phyloP scores from a whole-genome alignment of 2,113 vertebrate genomes.

The Gambusia affinis region DNA sequence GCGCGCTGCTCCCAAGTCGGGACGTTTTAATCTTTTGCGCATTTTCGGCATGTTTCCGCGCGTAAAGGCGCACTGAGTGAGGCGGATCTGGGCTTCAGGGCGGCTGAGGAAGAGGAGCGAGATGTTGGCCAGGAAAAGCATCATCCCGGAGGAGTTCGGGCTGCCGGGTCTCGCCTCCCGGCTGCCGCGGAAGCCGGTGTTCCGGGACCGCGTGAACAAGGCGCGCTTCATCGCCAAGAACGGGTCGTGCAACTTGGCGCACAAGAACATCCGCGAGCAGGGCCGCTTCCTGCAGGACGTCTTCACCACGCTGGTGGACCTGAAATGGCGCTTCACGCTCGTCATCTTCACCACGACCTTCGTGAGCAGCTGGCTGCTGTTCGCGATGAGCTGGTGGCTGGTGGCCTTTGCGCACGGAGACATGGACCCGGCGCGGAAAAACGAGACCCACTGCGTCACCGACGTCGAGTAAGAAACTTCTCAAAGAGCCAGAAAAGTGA shows the following conservation, averaged over 20 bases:
- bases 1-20: conserved; percentile 19
- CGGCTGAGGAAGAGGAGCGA: conserved; percentile 1
- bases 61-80: conserved; percentile 51
- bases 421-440: conserved; percentile 73
- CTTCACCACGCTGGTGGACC: conserved; percentile 97
- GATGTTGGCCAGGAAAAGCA: conserved; percentile 97
- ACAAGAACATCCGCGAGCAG: conserved; percentile 99
- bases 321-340: conserved; percentile 97
- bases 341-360: conserved; percentile 99
- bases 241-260: conserved; percentile 96
- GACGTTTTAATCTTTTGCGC: not conserved
- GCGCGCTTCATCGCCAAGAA: conserved; percentile 98
- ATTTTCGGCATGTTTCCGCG: conserved; percentile 26
- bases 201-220: conserved; percentile 89
- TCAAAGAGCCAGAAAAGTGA: not conserved
- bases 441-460: conserved; percentile 83
- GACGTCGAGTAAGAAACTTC: conserved; percentile 87
- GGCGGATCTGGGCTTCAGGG: not conserved
- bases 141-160: conserved; percentile 97
- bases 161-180: conserved; percentile 90
- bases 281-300: conserved; percentile 97
- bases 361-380: conserved; percentile 97
- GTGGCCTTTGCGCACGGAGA: conserved; percentile 96
- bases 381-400: conserved; percentile 98
- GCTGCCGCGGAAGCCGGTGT: conserved; percentile 90